Percentiles rank a stretch among this genome's conserved stretches.
These are phyloP conservation scores for Mobula birostris DNA, from an alignment of 2,113 vertebrate species.

Conservation along the genomic window DNA sequence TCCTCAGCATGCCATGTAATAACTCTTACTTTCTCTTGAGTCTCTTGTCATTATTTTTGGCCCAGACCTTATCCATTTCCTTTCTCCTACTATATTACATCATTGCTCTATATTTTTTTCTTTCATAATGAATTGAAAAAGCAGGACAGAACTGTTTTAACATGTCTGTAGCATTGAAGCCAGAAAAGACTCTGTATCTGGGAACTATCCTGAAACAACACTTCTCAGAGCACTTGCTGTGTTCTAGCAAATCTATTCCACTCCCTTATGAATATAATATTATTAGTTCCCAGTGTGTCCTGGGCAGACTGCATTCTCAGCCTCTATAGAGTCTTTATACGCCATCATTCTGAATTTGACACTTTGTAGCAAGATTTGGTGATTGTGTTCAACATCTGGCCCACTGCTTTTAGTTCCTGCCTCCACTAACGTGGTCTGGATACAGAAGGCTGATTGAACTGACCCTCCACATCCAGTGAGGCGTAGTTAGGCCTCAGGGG, in stretches of 20 bases:
- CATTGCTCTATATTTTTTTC: not conserved
- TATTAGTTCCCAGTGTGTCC: not conserved
- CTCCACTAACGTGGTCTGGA: no score
- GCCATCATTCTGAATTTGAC: not conserved
- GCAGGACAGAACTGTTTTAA: not conserved
- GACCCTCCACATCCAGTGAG: no score
- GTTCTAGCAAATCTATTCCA: not conserved
- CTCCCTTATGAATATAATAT: not conserved
- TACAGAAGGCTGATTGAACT: no score
- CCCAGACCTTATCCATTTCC: not conserved
- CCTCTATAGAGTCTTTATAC: not conserved
- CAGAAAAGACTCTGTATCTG: not conserved
- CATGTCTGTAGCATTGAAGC: not conserved
- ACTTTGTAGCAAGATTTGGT: not conserved
- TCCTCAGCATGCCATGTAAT: not conserved
- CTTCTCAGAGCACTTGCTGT: not conserved
- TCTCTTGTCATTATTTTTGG: not conserved
- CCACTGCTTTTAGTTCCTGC: no score
- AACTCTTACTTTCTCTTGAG: not conserved
- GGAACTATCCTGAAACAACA: not conserved
- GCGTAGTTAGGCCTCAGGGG: no score
- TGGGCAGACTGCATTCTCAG: not conserved
- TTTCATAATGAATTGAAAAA: not conserved
- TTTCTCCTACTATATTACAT: not conserved
- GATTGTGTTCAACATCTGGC: not conserved